Conservation (phyloP, 2,888 invertebrate genomes). For the Netelia fuscicornis region DNA sequence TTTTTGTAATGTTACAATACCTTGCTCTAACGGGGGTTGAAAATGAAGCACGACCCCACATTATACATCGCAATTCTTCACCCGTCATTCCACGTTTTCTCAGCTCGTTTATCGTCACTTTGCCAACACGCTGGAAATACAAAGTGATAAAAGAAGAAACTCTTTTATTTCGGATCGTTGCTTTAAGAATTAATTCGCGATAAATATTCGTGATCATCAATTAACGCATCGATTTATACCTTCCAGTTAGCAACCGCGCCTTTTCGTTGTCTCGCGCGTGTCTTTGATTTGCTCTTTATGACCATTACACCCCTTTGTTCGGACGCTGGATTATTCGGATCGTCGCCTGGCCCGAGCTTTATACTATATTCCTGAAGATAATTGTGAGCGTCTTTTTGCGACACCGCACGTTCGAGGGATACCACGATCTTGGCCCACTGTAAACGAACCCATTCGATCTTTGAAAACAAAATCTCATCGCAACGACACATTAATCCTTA, state of each 20-base stretch:
- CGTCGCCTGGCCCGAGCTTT: conserved; percentile 93
- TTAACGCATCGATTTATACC: conserved; percentile 85
- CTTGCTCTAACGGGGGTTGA: conserved; percentile 93
- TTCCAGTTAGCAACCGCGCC: conserved; percentile 99
- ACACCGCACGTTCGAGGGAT: conserved; percentile 96
- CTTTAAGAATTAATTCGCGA: too few species aligned
- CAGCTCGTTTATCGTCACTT: conserved; percentile 93
- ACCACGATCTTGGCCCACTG: conserved; percentile 99
- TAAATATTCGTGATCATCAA: background rate
- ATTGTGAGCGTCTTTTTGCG: conserved; percentile 94
- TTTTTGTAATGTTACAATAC: conserved; percentile 78
- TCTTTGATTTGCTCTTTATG: conserved; percentile 98
- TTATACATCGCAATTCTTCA: conserved; percentile 93
- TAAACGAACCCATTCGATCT: background rate
- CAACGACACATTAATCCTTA: background rate
- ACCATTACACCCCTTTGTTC: conserved; percentile 98
- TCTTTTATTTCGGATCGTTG: background rate
- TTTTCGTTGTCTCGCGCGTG: conserved; percentile 97
- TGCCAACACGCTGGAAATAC: conserved; percentile 90
- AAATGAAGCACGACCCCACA: conserved; percentile 96
- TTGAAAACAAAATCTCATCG: conserved; percentile 42
- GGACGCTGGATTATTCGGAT: conserved; percentile 89
- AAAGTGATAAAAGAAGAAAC: conserved; percentile 65
- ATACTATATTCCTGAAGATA: conserved; percentile 98
- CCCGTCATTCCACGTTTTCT: conserved; percentile 94